Conservation (phyloP, 1,140 invertebrate genomes). For the Anastrepha obliqua region DNA sequence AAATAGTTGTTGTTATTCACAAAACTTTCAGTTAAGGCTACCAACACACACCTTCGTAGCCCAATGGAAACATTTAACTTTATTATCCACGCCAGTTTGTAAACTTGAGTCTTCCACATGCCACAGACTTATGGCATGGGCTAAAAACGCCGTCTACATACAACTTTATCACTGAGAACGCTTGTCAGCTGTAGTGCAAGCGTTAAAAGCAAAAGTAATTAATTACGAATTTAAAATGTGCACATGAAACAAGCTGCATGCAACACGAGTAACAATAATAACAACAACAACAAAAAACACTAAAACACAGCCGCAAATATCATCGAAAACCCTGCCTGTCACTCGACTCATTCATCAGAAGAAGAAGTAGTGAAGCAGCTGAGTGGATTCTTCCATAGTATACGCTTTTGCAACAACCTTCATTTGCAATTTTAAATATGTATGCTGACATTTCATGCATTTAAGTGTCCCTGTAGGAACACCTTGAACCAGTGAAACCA, state of each 20-base stretch:
- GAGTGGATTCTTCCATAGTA: background rate
- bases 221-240: conserved; percentile 50
- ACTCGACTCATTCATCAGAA: conserved; percentile 36
- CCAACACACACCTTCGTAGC: background rate
- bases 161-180: conserved; percentile 10
- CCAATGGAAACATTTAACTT: conserved; percentile 33
- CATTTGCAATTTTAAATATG: conserved; percentile 40
- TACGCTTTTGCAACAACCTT: background rate
- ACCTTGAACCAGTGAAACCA: too few species aligned
- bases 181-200: conserved; percentile 33
- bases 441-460: background rate
- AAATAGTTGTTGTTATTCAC: conserved; percentile 36
- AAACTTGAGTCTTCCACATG: conserved; percentile 4
- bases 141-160: background rate
- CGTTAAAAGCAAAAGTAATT: conserved; percentile 42
- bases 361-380: conserved; percentile 11
- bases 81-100: conserved; percentile 1
- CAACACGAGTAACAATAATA: background rate
- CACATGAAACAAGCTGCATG: conserved; percentile 37
- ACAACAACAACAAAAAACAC: conserved; percentile 14
- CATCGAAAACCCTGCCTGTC: conserved; percentile 15
- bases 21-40: background rate
- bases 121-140: background rate
- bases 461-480: too few species aligned
- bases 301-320: background rate